phyloP scores from a whole-genome alignment of 2,113 vertebrate genomes.

The Bothrops jararaca region DNA sequence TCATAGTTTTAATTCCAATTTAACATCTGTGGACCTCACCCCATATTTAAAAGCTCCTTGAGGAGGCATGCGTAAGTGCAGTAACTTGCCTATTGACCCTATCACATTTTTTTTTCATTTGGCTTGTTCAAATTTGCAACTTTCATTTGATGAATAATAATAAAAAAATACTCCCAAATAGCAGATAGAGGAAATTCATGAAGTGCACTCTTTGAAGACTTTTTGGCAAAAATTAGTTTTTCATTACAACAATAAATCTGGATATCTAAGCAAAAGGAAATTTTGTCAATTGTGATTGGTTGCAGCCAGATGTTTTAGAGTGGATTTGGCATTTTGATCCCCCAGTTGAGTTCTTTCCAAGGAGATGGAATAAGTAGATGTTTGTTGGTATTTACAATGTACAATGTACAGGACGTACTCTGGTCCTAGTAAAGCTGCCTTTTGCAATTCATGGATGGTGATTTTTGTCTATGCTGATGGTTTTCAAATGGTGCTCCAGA shows the following conservation, averaged over 20 bases:
- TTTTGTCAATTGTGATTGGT: not conserved
- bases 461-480: not conserved
- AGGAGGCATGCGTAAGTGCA: not conserved
- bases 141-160: too few relatives aligned
- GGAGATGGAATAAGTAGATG: not conserved
- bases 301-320: not conserved
- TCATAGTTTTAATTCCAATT: not conserved
- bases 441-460: not conserved
- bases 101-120: not conserved
- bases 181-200: not conserved
- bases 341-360: not conserved
- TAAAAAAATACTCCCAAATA: too few relatives aligned
- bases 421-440: not conserved
- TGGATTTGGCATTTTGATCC: not conserved
- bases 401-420: not conserved
- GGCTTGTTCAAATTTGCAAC: not conserved
- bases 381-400: not conserved
- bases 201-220: not conserved
- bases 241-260: not conserved
- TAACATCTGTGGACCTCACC: not conserved
- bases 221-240: not conserved
- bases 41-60: not conserved
- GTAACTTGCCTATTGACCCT: not conserved
- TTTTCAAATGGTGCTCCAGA: not conserved
- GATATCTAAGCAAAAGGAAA: not conserved